Base-by-base conservation (phyloP, 2,113 vertebrate species). In the Erinaceus europaeus region DNA sequence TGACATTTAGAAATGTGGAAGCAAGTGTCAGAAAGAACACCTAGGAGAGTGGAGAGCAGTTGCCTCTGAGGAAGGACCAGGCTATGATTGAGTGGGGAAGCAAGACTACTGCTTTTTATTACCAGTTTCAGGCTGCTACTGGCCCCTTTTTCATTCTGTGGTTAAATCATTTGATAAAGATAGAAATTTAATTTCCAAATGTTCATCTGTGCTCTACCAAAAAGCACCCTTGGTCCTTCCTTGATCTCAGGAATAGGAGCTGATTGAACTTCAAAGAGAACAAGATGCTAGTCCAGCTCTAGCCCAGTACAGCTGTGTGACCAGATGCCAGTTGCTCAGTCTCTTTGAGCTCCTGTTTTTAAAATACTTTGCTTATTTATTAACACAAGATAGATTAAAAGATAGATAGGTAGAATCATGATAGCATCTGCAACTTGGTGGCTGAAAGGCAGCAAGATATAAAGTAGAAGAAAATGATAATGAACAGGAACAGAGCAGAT, bases 1-100 rank as follows among this genome's bases (percentile, higher is more conserved):
- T 67, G 79, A 32, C 65, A 79, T 85, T 93, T 88, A 79, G 86
- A 93, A 92, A 91, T 62, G 57, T 23, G 57, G 76, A 93, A 90
- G 74, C 74, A 89, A 88, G 90, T 92, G 88, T 84, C 88, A 91
- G 90, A 74, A 81, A 75, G 71, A 88, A 71, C 40, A 59, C 61
- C 71, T 55, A 38, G 59, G 84, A 69, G 75, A 34, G 68, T 55
- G 74, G 36, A 71, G 55, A 77, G 73, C 48, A 5, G 4, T 40
- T 78, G 52, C 64, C 64, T 89, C 86, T 36, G 65, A 55, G 53
- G 78, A 77, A 48, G 38, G 68, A 13, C 25, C 25, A 25, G 23
- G 20, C 25, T 62, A 27, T 57, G 9, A 38, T 38, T 50, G 34
- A 71, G 69, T 61, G 11, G 52, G 76, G 46, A 14, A 5, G 9